These are phyloP conservation scores for Vireo griseus DNA, from an alignment of 2,797 vertebrate species.

Conservation along the genomic window DNA sequence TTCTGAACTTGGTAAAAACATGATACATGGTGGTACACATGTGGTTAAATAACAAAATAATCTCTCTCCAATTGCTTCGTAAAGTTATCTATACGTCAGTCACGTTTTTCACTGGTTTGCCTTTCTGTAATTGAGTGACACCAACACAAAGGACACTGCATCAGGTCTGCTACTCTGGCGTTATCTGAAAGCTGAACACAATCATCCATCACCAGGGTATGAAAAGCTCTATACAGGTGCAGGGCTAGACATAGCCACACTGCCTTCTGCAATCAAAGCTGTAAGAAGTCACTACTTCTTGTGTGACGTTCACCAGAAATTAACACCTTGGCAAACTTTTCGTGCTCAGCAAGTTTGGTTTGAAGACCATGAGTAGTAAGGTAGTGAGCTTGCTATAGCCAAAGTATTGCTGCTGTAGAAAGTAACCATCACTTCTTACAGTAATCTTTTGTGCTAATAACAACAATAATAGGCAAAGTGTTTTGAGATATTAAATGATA, in stretches of 20 bases:
- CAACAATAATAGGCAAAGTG: neutral
- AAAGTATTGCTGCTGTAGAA: neutral
- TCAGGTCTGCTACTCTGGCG: neutral
- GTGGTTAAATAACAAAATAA: neutral
- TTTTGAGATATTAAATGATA: neutral
- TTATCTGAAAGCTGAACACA: neutral
- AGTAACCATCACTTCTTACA: neutral
- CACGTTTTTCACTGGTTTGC: neutral
- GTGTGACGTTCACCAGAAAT: neutral
- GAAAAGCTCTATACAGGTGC: neutral
- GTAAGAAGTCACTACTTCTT: neutral
- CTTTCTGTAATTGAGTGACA: neutral
- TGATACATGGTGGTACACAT: neutral
- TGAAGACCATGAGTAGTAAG: accelerated
- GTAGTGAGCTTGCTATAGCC: neutral
- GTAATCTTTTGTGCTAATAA: neutral
- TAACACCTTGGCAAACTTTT: neutral
- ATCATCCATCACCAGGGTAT: neutral
- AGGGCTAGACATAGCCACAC: neutral
- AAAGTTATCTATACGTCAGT: accelerated
- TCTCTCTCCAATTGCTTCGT: neutral
- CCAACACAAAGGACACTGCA: neutral
- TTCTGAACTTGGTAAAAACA: neutral
- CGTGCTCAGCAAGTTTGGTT: accelerated
- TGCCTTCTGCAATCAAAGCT: neutral